Evolutionary conservation across 2,888 invertebrate species (phyloP), one percentile per base, ranked within the genome.

Genomic region (Lepidochitona cinerea): DNA sequence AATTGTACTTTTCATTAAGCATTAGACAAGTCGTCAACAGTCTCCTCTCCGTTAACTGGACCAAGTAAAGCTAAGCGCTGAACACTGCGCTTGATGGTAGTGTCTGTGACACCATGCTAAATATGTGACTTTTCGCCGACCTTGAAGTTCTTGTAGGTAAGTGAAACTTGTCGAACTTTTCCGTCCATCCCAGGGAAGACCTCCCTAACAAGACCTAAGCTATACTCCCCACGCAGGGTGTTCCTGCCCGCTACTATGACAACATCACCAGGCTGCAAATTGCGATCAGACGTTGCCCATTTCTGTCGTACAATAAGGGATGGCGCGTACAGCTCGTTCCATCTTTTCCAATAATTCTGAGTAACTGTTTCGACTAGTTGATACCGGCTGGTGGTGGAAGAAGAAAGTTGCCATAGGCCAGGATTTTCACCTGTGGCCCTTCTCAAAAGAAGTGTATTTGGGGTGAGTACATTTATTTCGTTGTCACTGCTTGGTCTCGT

Each of bases 221-320:
- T 29, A 35, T 49, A 68, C 23, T 49, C 52, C 14, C 32, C 26
- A 4, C 68, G 68, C 2, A 68, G 49, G 32, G 52, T 68, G 49
- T 68, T 68, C 32, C 29, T 68, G 32, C 49, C 68, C 3, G 68
- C 68, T 26, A 68, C 32, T 6, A 68, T 37, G 26, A 68, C 68
- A 23, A 68, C 68, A 68, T 68, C 41, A 12, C 49, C 68, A 1
- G 52, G 52, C 35, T 49, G 41, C 35, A 68, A 29, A 29, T 68
- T 49, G 7, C 68, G 12, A 32, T 26, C 1, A 5, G 68, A 37
- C 6, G 52, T 68, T 26, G 26, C 9, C 68, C 52, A 68, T 23
- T 49, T 68, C 35, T 52, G 68, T 1, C 29, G 52, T 2, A 52
- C 33, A 5, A 52, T 33, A 6, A 68, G 49, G 54, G 54, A n/a